Base-by-base conservation (phyloP, 2,888 invertebrate genomes). In the Drosophila yooni region DNA sequence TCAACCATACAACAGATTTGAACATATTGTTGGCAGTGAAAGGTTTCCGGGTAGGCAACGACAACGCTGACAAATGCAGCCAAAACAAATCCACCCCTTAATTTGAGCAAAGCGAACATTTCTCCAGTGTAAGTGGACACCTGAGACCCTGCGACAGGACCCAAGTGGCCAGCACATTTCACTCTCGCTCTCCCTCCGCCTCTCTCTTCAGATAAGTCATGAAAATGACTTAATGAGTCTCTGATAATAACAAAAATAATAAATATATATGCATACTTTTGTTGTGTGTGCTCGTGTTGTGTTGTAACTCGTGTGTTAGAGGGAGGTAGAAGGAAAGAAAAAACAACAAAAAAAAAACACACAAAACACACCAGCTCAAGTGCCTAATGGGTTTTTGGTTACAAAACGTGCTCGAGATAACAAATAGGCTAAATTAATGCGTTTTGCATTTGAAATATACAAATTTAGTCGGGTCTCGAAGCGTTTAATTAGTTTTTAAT, bases 51-150 rank as follows among this genome's bases (percentile, higher is more conserved):
- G 65, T 53, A 56, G 54, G n/a, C 27, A 36, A 64, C 58, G 57
- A 65, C 36, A 46, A 33, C 53, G 60, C 71, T 89, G 91, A 91
- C 91, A 89, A 83, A 82, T 81, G 73, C 67, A 79, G 84, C 91
- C 91, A 89, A 88, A 92, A 92, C 91, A 92, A 91, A 91, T 56
- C 77, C 92, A 79, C 82, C 91, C 90, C 84, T 82, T 67, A 61
- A 73, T 65, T 54, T 34, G 34, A 46, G 15, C 46, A 53, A 66
- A 69, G 51, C 25, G 34, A 64, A 61, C 60, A 79, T 72, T 62
- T 70, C 70, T 21, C 34, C 38, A 31, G 13, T 69, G 58, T 81
- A 83, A 89, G 84, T 89, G 87, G 81, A 78, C 83, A 89, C 86
- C 89, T 89, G 87, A 77, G 79, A 76, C 71, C 56, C 51, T 18